A percentile compares a stretch with the other conserved stretches of the same genome.
Evolutionary conservation across 2,113 vertebrate species (phyloP).

Genomic region (Montifringilla adamsi): DNA sequence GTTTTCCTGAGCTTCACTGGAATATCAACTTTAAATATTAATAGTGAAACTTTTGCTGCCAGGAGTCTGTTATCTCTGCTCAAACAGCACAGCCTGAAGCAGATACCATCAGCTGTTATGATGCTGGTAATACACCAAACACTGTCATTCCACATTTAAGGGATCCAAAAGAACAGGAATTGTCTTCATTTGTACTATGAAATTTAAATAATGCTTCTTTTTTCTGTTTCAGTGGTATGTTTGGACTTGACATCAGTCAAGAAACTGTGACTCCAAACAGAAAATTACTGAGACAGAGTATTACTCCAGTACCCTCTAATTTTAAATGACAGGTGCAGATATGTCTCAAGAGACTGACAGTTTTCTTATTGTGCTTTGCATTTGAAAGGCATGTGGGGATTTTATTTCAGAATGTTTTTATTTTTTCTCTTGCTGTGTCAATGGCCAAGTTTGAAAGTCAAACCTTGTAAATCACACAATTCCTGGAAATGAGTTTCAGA

Average conservation of each 20-base stretch:
- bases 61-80: neutral
- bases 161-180: neutral
- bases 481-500: constrained; percentile 60
- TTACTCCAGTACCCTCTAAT: neutral
- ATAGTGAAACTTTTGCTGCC: neutral
- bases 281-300: neutral
- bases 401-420: neutral
- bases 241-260: neutral
- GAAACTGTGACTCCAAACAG: neutral
- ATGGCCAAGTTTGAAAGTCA: constrained; percentile 1
- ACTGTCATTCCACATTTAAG: neutral
- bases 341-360: neutral
- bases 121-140: neutral
- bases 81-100: neutral
- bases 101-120: neutral
- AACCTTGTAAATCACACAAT: constrained; percentile 41
- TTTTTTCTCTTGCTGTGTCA: neutral
- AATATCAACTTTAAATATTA: neutral
- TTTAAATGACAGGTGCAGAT: neutral
- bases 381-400: neutral
- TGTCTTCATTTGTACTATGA: neutral
- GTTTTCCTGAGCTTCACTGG: neutral
- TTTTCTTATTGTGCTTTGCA: neutral
- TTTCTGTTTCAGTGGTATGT: neutral
- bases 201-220: neutral